Conservation (phyloP, 2,797 vertebrate genomes). For the Malacoraja senta region DNA sequence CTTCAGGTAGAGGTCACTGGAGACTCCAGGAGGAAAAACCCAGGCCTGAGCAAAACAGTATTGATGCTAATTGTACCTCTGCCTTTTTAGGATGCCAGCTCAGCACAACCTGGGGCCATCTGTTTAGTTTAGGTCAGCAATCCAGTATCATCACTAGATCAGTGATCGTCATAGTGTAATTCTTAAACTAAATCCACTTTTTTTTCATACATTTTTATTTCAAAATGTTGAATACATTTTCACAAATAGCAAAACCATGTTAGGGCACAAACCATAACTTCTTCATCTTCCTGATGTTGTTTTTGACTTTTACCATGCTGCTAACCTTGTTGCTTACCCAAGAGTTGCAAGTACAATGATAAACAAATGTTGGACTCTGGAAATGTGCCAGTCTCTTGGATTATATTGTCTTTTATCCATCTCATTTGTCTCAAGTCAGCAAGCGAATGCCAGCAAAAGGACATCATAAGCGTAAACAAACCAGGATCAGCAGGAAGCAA, state of each 20-base stretch:
- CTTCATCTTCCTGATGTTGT: neutral
- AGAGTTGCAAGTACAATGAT: neutral
- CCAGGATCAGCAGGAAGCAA: too few species aligned
- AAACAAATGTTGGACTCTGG: neutral
- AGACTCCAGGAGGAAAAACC: neutral
- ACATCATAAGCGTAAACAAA: too few species aligned
- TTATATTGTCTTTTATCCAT: neutral
- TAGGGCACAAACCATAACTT: neutral
- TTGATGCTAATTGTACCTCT: neutral
- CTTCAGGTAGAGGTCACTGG: neutral
- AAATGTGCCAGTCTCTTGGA: neutral
- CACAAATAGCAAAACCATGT: neutral
- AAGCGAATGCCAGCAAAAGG: neutral
- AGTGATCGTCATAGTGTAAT: neutral
- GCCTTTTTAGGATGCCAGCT: neutral
- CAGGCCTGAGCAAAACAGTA: neutral
- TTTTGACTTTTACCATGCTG: neutral
- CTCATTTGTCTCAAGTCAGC: neutral
- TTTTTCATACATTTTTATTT: neutral
- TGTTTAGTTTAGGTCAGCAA: neutral
- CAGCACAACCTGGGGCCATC: neutral
- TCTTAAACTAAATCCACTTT: neutral
- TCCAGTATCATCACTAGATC: neutral
- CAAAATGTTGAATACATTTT: neutral
- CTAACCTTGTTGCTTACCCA: too few species aligned